Percentiles rank a stretch among this genome's conserved stretches.
Evolutionary conservation across 2,797 vertebrate species (phyloP).

Genomic region (Helostoma temminkii): DNA sequence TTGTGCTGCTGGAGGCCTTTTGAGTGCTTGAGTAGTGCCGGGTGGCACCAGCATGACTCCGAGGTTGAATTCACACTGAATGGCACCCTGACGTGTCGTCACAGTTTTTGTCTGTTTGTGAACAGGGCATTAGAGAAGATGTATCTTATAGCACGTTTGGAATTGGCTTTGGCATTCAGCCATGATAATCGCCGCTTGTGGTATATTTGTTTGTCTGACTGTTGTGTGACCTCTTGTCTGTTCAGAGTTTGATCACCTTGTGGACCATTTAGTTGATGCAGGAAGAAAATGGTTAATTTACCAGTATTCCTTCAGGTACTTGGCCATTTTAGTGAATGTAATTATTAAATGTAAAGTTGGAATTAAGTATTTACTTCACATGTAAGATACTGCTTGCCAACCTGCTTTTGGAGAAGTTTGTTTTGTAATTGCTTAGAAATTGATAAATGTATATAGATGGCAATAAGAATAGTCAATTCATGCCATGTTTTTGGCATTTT

Average conservation of each 20-base stretch:
- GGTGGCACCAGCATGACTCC: background rate
- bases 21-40: background rate
- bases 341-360: background rate
- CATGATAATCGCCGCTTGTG: background rate
- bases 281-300: background rate
- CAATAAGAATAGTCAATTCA: too few species aligned
- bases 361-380: too few species aligned
- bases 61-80: slow-evolving; percentile 24
- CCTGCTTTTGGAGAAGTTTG: too few species aligned
- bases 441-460: too few species aligned
- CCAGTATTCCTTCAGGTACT: background rate
- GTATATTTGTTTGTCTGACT: slow-evolving; percentile 1
- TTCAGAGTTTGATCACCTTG: background rate
- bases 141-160: background rate
- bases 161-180: background rate
- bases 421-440: background rate
- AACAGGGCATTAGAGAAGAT: background rate
- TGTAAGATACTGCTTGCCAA: too few species aligned
- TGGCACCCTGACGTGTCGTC: slow-evolving; percentile 1
- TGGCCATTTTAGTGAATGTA: background rate
- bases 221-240: background rate
- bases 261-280: background rate
- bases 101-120: background rate
- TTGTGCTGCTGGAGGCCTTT: slow-evolving; percentile 5
- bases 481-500: background rate